phyloP scores from a whole-genome alignment of 2,888 invertebrate genomes.

The Drosophila meridiana region DNA sequence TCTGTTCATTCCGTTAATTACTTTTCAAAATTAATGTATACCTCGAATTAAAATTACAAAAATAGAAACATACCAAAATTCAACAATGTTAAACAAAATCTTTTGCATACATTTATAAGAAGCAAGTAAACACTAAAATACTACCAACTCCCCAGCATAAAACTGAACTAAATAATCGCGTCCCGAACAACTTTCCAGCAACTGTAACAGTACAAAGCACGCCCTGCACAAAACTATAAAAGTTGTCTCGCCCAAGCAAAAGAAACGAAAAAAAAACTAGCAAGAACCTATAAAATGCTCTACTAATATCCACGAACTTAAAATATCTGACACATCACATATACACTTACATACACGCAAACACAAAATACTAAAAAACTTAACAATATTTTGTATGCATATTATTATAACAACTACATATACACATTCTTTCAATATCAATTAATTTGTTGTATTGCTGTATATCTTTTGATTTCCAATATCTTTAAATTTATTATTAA shows the following conservation, averaged over 20 bases:
- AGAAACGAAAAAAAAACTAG: conserved; percentile 17
- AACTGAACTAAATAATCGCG: conserved; percentile 27
- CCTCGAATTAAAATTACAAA: conserved; percentile 19
- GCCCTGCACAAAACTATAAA: conserved; percentile 46
- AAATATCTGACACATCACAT: conserved; percentile 17
- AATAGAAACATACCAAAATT: conserved; percentile 45
- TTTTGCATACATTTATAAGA: conserved; percentile 48
- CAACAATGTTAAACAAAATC: conserved; percentile 34
- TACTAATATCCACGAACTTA: conserved; percentile 41
- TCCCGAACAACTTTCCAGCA: conserved; percentile 49
- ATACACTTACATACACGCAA: conserved; percentile 15
- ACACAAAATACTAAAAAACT: conserved; percentile 34
- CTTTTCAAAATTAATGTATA: conserved; percentile 55
- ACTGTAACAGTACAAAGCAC: conserved; percentile 55
- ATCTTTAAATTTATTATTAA: not conserved
- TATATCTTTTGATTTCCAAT: conserved; percentile 47
- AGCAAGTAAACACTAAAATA: conserved; percentile 36
- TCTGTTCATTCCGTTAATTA: conserved; percentile 47
- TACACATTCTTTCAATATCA: conserved; percentile 24
- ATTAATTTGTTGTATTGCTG: conserved; percentile 55
- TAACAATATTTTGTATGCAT: conserved; percentile 46
- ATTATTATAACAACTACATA: conserved; percentile 35
- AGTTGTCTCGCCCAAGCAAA: conserved; percentile 30
- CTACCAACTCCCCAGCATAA: conserved; percentile 29
- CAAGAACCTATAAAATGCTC: conserved; percentile 25